phyloP scores from a whole-genome alignment of 2,113 vertebrate species.

The Chlamydotis undulata region DNA sequence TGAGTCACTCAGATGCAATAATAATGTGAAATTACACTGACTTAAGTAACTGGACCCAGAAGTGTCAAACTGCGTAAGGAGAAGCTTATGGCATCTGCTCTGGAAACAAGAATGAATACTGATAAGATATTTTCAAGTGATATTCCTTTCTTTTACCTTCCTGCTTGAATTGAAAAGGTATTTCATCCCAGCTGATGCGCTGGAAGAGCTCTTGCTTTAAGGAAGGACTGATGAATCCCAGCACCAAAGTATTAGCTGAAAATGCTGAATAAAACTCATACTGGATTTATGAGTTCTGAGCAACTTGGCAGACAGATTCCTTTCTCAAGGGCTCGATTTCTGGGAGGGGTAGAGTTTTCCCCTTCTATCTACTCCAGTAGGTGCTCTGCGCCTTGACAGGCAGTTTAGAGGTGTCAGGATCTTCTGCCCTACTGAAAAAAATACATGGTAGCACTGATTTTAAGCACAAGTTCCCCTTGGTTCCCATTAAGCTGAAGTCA shows the following conservation, averaged over 20 bases:
- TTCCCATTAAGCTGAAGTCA: not conserved
- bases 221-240: not conserved
- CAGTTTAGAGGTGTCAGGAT: not conserved
- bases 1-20: not conserved
- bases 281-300: not conserved
- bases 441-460: not conserved
- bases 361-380: slow-evolving; percentile 61
- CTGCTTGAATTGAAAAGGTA: not conserved
- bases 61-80: not conserved
- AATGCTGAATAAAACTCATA: not conserved
- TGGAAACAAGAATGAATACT: not conserved
- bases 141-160: not conserved
- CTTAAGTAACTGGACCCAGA: not conserved
- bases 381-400: slow-evolving; percentile 37
- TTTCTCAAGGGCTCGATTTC: not conserved
- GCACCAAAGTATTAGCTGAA: not conserved
- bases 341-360: not conserved
- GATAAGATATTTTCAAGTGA: not conserved
- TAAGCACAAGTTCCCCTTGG: not conserved
- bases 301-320: not conserved
- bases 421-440: not conserved
- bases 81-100: not conserved
- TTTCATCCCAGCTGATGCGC: not conserved
- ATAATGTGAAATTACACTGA: not conserved
- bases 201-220: not conserved